Evolutionary conservation across 2,113 vertebrate species (phyloP).

Genomic region (Anolis carolinensis): DNA sequence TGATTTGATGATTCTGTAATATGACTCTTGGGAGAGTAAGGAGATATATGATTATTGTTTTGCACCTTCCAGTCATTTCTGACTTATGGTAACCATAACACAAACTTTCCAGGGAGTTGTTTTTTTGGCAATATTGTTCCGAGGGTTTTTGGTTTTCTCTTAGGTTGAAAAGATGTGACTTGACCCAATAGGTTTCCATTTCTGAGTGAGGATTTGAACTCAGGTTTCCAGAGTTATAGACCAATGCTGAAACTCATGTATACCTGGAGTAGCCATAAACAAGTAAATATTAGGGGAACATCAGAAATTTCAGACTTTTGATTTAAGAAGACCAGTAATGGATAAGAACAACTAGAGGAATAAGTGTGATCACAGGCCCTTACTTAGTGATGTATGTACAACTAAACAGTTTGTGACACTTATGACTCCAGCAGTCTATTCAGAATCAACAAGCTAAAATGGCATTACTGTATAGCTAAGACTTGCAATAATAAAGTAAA

Average conservation of each 20-base stretch:
- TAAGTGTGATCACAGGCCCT: not conserved
- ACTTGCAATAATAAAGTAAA: constrained; percentile 6
- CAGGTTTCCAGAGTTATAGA: too few species aligned
- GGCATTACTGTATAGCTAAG: not conserved
- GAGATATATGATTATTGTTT: not conserved
- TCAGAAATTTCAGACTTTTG: not conserved
- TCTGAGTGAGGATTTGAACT: too few species aligned
- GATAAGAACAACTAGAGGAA: not conserved
- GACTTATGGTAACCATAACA: too few species aligned
- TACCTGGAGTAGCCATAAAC: too few species aligned
- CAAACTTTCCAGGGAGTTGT: too few species aligned
- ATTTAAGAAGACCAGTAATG: too few species aligned
- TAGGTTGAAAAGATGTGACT: too few species aligned
- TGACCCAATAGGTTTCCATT: too few species aligned
- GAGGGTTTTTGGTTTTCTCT: too few species aligned
- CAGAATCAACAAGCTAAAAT: not conserved
- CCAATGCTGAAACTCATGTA: too few species aligned
- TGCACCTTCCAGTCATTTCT: too few species aligned
- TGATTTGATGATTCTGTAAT: not conserved
- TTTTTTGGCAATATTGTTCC: too few species aligned
- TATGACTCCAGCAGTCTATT: not conserved
- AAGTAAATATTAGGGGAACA: not conserved
- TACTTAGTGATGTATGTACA: not conserved
- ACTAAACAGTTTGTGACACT: not conserved
- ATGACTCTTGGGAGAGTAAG: not conserved